phyloP scores from a whole-genome alignment of 2,888 invertebrate species.

The Melieria picta region DNA sequence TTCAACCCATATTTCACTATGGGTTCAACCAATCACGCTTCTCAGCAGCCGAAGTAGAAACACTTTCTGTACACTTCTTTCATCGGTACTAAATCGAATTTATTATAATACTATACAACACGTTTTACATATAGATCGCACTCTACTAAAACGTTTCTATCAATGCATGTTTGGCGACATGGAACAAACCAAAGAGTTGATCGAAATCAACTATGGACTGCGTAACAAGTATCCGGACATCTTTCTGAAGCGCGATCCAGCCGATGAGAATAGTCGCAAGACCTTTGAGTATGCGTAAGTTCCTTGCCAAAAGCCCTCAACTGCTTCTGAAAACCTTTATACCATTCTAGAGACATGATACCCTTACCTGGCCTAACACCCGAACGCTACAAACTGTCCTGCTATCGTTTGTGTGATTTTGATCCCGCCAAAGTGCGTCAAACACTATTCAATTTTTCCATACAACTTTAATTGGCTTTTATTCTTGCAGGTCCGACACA shows the following conservation, averaged over 20 bases:
- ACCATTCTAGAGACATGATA: slow-evolving; percentile 35
- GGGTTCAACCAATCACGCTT: too few relatives aligned
- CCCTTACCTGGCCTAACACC: slow-evolving; percentile 39
- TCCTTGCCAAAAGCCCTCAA: neutral
- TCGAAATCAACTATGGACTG: slow-evolving; percentile 65
- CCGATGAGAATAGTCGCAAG: slow-evolving; percentile 50
- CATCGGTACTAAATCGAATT: slow-evolving; percentile 12
- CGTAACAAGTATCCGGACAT: slow-evolving; percentile 69
- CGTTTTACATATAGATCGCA: slow-evolving; percentile 49
- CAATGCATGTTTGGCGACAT: slow-evolving; percentile 55
- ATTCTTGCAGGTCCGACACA: slow-evolving; percentile 69
- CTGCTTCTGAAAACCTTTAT: neutral
- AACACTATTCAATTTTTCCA: neutral
- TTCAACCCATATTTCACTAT: too few relatives aligned
- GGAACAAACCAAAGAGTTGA: slow-evolving; percentile 54
- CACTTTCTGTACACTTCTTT: too few relatives aligned
- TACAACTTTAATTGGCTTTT: neutral
- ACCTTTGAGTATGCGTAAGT: slow-evolving; percentile 57
- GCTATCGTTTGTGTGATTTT: slow-evolving; percentile 72
- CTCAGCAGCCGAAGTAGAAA: too few relatives aligned
- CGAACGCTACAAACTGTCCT: slow-evolving; percentile 68
- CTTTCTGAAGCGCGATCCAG: slow-evolving; percentile 68
- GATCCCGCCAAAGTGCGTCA: slow-evolving; percentile 68
- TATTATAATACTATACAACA: slow-evolving; percentile 3
- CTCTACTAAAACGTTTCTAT: slow-evolving; percentile 55